Base-by-base conservation (phyloP, 2,797 vertebrate species). In the Microhierax caerulescens region DNA sequence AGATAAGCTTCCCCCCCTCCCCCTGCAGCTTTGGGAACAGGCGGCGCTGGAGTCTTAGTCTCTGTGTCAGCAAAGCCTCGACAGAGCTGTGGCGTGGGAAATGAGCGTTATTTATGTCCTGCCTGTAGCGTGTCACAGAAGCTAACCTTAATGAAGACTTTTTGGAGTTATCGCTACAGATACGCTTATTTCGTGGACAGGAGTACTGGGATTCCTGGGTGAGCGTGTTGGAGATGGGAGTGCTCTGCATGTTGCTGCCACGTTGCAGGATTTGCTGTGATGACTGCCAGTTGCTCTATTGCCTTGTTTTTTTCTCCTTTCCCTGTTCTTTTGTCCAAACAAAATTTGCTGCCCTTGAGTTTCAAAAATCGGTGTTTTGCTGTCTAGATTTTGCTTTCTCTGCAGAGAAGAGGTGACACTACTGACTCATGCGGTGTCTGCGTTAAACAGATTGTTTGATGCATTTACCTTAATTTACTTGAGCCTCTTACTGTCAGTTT, bases 401-500 rank as follows among this genome's bases (percentile, higher is more conserved):
- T 37, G 34, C 75, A 78, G 78, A 51, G 75, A 25, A 32, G 76
- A 70, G 75, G 76, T 47, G 72, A 68, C 45, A 21, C 27, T 27
- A 63, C 60, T 89, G 78, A 63, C 70, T 93, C 75, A 17, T 51
- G 70, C n/a, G 59, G 87, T 82, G 75, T 20, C 72, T 59, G 28
- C 39, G 85, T 75, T 88, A 91, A 95, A 88, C 28, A 92, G 75
- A 60, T 80, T 88, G 63, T 77, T 95, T 89, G 75, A 90, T 78
- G 87, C 68, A 32, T 87, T 85, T 83, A 69, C 85, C 82, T 90
- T 89, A 79, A 75, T 94, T 95, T 91, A 13, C 60, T 87, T 25
- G 56, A 95, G 87, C 68, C 53, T 91, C 88, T 95, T 22, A 13
- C 84, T 94, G 85, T 80, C 93, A 80, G 69, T 68, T 92, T 93